A percentile compares a stretch with the other conserved stretches of the same genome.
These are phyloP conservation scores for Lasiurus borealis DNA, from an alignment of 2,113 vertebrate genomes.

Conservation along the genomic window DNA sequence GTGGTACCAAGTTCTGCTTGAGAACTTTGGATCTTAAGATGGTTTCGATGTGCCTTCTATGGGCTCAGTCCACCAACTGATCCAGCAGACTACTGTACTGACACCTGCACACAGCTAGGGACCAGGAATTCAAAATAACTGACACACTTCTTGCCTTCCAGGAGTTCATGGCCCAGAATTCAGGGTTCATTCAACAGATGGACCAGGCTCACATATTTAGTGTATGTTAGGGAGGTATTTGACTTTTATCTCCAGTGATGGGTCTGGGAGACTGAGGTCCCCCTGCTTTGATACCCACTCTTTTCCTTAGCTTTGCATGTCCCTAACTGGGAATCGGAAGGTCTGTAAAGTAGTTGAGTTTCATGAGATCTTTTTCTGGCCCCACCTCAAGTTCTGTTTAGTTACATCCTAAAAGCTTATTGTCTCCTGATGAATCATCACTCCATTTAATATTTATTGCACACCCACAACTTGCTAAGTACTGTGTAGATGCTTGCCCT, in stretches of 20 bases:
- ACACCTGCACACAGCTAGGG: background rate
- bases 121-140: background rate
- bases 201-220: fast-evolving
- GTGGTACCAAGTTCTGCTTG: background rate
- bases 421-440: conserved; percentile 47
- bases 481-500: background rate
- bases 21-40: background rate
- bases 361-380: conserved; percentile 23
- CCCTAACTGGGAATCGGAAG: background rate
- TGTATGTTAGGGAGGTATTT: background rate
- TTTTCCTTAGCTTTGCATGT: background rate
- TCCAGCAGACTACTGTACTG: background rate
- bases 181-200: background rate
- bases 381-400: background rate
- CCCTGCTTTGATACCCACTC: fast-evolving
- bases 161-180: background rate
- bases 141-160: background rate
- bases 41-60: background rate
- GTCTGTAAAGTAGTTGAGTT: background rate
- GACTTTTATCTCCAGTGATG: background rate
- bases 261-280: background rate
- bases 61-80: background rate
- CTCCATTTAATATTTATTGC: conserved; percentile 68
- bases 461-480: background rate
- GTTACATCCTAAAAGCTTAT: background rate